These are phyloP conservation scores for Neodiprion fabricii DNA, from an alignment of 1,140 invertebrate species.

Conservation along the genomic window DNA sequence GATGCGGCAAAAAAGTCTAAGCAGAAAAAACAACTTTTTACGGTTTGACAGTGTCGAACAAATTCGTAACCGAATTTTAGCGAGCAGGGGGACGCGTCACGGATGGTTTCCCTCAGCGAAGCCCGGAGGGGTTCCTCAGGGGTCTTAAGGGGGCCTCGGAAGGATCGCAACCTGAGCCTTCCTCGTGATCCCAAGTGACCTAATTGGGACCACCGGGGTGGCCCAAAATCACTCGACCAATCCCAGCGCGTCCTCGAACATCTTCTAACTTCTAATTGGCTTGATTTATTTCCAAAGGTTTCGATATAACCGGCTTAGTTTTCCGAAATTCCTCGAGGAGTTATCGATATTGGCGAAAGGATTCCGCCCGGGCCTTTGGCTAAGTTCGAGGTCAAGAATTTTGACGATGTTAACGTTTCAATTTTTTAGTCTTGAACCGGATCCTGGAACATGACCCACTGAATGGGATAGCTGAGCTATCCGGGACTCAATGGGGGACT, in stretches of 20 bases:
- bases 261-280: constrained; percentile 27
- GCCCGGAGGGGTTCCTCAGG: neutral
- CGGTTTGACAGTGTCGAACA: constrained; percentile 3
- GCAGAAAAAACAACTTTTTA: neutral
- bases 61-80: constrained; percentile 5
- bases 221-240: constrained; percentile 39
- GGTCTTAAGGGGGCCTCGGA: neutral
- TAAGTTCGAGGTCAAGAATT: neutral
- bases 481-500: neutral
- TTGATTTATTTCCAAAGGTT: constrained; percentile 23
- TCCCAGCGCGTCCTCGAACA: constrained; percentile 27
- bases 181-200: constrained; percentile 39
- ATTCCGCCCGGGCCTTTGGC: neutral
- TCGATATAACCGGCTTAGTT: neutral
- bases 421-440: neutral
- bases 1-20: neutral
- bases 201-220: constrained; percentile 50
- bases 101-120: constrained; percentile 23
- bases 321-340: neutral
- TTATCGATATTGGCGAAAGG: neutral
- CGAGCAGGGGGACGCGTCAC: constrained; percentile 2
- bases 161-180: constrained; percentile 41
- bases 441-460: neutral
- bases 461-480: neutral
- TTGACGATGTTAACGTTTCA: neutral